Conservation (phyloP, 2,888 invertebrate species). For the Amorpha juglandis region DNA sequence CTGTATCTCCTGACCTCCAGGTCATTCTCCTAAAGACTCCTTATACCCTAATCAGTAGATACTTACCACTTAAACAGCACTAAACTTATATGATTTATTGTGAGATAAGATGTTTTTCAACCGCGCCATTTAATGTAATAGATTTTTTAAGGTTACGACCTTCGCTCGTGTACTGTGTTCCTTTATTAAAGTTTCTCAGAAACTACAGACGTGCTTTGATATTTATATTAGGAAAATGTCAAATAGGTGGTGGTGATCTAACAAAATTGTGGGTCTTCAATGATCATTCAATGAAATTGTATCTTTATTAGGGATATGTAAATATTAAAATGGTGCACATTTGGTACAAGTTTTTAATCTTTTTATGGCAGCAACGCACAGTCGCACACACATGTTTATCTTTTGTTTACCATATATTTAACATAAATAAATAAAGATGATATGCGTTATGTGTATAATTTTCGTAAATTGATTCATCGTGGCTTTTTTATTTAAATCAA, state of each 20-base stretch:
- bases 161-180: constrained; percentile 11
- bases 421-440: no score
- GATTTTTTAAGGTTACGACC: constrained; percentile 25
- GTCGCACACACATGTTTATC: no score
- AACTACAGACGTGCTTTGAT: constrained; percentile 4
- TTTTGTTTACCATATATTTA: no score
- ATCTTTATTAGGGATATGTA: no score
- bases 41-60: constrained; percentile 73
- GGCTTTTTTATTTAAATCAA: no score
- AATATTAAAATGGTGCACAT: not conserved
- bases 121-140: constrained; percentile 22
- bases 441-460: no score
- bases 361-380: no score
- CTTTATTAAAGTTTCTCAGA: constrained; percentile 23
- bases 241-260: not conserved
- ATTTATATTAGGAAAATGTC: not conserved
- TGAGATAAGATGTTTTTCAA: constrained; percentile 51
- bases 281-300: not conserved
- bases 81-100: constrained; percentile 77
- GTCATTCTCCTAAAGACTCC: constrained; percentile 59
- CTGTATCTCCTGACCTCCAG: constrained; percentile 63
- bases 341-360: no score
- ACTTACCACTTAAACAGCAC: constrained; percentile 71
- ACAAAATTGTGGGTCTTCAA: not conserved
- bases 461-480: no score